Evolutionary conservation across 2,888 invertebrate genomes (phyloP).

Genomic region (Orthosia cruda): DNA sequence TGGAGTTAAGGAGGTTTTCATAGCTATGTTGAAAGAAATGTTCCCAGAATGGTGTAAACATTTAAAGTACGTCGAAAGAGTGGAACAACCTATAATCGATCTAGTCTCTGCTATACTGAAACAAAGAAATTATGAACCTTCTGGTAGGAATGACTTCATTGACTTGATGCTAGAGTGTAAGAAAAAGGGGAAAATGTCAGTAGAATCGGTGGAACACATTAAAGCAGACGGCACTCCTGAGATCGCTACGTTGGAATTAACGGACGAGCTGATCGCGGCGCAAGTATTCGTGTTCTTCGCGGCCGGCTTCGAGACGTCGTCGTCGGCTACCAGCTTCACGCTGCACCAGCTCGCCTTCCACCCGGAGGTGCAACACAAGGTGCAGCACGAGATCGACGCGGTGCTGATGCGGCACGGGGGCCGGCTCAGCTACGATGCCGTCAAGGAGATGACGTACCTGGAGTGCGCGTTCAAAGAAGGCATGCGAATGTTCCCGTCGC

Average conservation of each 20-base stretch:
- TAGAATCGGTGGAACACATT: constrained; percentile 77
- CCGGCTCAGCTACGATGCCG: constrained; percentile 78
- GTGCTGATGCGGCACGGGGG: constrained; percentile 74
- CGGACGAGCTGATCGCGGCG: constrained; percentile 77
- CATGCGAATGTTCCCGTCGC: constrained; percentile 82
- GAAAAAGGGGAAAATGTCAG: constrained; percentile 75
- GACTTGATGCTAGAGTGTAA: constrained; percentile 79
- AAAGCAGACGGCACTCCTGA: constrained; percentile 77
- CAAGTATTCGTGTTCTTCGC: constrained; percentile 83
- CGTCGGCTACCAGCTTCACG: constrained; percentile 81
- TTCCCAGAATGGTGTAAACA: constrained; percentile 75
- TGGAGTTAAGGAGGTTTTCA: constrained; percentile 61
- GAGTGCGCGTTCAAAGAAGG: constrained; percentile 81
- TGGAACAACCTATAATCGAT: constrained; percentile 74
- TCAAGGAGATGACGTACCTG: constrained; percentile 80
- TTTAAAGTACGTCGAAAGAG: constrained; percentile 69
- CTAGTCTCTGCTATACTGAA: constrained; percentile 78
- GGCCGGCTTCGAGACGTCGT: constrained; percentile 83
- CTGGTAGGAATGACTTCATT: constrained; percentile 80
- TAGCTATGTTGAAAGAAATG: constrained; percentile 74
- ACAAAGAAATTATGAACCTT: constrained; percentile 78
- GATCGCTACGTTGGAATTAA: constrained; percentile 71
- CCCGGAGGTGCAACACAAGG: constrained; percentile 76
- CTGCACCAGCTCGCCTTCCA: constrained; percentile 81
- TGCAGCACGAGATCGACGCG: constrained; percentile 77